Evolutionary conservation across 2,888 invertebrate genomes (phyloP).

Genomic region (Acanthococcus lagerstroemiae): DNA sequence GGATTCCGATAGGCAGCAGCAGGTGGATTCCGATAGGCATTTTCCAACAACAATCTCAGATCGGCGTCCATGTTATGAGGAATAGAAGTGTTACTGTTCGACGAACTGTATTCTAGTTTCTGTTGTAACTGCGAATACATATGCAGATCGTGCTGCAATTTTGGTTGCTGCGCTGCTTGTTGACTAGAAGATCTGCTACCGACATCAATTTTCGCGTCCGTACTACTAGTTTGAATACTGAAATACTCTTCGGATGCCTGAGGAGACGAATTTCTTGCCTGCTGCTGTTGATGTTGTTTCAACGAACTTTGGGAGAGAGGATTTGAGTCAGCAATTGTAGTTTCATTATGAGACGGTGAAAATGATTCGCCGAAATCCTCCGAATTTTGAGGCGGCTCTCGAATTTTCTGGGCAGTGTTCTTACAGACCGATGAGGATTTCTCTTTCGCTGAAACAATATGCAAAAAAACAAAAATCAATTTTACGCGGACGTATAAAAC

Average conservation of each 20-base stretch:
- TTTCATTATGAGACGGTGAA: too few species aligned
- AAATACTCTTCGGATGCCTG: background rate
- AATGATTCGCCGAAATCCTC: background rate
- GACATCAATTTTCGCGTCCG: background rate
- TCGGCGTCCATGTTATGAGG: too few species aligned
- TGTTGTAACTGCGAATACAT: background rate
- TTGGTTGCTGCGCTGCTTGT: background rate
- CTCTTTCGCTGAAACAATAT: conserved; percentile 9
- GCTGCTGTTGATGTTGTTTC: background rate
- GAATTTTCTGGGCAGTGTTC: background rate
- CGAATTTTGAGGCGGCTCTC: background rate
- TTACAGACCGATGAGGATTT: background rate
- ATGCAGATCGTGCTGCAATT: background rate
- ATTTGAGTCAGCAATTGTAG: too few species aligned
- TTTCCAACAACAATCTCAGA: too few species aligned
- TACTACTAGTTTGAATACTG: background rate
- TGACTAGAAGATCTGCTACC: background rate
- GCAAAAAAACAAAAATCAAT: too few species aligned
- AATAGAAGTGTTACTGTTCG: background rate
- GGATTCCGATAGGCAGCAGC: conserved; percentile 4
- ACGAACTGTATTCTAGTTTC: background rate
- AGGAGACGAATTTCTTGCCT: too few species aligned
- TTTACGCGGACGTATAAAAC: too few species aligned
- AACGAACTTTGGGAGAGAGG: too few species aligned
- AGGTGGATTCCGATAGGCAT: too few species aligned